phyloP scores from a whole-genome alignment of 2,797 vertebrate species.

The Malurus leucopterus region DNA sequence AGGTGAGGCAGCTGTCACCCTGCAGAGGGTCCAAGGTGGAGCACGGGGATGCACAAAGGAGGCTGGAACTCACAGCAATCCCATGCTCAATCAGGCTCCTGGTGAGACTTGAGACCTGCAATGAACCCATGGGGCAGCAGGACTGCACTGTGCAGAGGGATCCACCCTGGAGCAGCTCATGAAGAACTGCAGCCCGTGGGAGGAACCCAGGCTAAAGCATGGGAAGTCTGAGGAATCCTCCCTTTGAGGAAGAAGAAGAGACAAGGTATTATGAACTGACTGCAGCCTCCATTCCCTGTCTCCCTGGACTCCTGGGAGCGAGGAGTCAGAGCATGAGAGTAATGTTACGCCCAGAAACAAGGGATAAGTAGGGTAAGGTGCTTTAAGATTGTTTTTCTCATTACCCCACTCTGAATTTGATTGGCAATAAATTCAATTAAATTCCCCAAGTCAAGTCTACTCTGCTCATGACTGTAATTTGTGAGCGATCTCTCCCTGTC shows the following conservation, averaged over 20 bases:
- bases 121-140: background rate
- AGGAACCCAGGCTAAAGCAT: background rate
- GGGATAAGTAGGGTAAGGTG: background rate
- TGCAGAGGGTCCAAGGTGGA: background rate
- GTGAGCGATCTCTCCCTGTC: background rate
- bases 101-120: background rate
- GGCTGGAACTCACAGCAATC: background rate
- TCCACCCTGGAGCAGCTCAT: background rate
- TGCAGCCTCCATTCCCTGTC: accelerated
- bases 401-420: background rate
- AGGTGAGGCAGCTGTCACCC: background rate
- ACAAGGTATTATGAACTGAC: background rate
- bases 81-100: background rate
- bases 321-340: background rate
- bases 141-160: background rate
- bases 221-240: background rate
- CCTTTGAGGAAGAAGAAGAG: background rate
- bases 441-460: background rate
- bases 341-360: background rate
- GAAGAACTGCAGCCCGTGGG: background rate
- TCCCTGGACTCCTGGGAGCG: accelerated
- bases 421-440: background rate
- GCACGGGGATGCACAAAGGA: background rate
- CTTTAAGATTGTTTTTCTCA: background rate
- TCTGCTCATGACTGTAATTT: background rate